Conservation (phyloP, 2,113 vertebrate species). For the Hydrolagus affinis region DNA sequence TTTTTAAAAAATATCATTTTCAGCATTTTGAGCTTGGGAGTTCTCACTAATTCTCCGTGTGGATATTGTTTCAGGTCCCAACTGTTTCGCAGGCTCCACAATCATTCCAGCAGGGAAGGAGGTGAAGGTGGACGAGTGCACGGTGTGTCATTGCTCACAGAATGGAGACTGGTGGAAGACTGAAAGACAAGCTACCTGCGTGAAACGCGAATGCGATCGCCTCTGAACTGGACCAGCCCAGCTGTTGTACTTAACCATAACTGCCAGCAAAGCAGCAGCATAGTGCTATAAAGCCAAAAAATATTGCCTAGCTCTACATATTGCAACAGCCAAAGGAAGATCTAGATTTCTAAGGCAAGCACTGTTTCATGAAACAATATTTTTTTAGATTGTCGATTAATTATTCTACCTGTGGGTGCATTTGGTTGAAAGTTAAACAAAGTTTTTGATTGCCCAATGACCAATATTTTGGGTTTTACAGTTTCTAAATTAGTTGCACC, state of each 20-base stretch:
- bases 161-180: slow-evolving; percentile 98
- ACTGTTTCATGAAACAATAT: slow-evolving; percentile 25
- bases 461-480: background rate
- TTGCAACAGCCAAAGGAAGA: slow-evolving; percentile 8
- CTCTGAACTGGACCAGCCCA: background rate
- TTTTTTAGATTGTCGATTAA: slow-evolving; percentile 15
- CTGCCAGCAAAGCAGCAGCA: slow-evolving; percentile 26
- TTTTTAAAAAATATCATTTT: background rate
- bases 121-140: slow-evolving; percentile 98
- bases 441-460: background rate
- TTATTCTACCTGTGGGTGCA: slow-evolving; percentile 9
- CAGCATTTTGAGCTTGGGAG: background rate
- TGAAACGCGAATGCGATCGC: slow-evolving; percentile 92
- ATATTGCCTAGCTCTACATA: slow-evolving; percentile 14
- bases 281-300: background rate
- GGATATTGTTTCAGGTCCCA: slow-evolving; percentile 74
- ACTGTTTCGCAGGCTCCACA: slow-evolving; percentile 96
- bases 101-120: slow-evolving; percentile 97
- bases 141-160: slow-evolving; percentile 93
- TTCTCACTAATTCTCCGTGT: background rate
- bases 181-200: slow-evolving; percentile 71
- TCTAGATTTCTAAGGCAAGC: slow-evolving; percentile 9
- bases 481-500: background rate
- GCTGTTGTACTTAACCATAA: background rate
- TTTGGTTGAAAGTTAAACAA: slow-evolving; percentile 14